These are phyloP conservation scores for Leucoraja erinaceus DNA, from an alignment of 2,113 vertebrate genomes.

Conservation along the genomic window DNA sequence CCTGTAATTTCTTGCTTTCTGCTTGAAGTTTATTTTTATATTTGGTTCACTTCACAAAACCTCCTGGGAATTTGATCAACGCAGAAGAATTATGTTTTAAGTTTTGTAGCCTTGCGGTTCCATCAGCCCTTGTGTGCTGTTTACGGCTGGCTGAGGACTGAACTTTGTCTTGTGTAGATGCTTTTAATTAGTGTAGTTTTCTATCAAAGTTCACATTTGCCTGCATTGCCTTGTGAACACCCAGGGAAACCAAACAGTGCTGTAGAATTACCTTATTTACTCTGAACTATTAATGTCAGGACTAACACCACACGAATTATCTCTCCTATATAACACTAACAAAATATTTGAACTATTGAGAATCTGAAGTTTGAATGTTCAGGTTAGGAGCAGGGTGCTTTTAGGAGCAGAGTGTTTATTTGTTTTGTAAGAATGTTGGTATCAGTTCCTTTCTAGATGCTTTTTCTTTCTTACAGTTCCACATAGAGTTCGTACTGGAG, in stretches of 20 bases:
- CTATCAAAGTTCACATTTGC: too few relatives aligned
- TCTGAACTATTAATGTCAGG: background rate
- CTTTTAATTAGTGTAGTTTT: too few relatives aligned
- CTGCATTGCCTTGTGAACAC: background rate
- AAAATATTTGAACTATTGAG: background rate
- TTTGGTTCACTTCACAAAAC: too few relatives aligned
- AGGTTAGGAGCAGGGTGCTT: background rate
- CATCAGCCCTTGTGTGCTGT: too few relatives aligned
- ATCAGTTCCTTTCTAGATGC: background rate
- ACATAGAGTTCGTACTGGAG: slow-evolving; percentile 35
- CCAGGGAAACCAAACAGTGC: background rate
- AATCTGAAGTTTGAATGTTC: background rate
- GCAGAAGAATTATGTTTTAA: too few relatives aligned
- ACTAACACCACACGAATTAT: background rate
- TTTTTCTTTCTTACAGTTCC: slow-evolving; percentile 34
- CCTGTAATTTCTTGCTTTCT: too few relatives aligned
- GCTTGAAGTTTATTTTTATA: too few relatives aligned
- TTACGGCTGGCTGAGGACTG: too few relatives aligned
- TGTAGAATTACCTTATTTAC: background rate
- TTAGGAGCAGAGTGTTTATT: background rate
- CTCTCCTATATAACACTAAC: background rate
- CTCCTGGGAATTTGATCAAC: too few relatives aligned
- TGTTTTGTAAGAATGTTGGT: background rate
- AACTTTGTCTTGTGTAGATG: too few relatives aligned
- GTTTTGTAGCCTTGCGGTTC: too few relatives aligned